phyloP scores from a whole-genome alignment of 1,140 invertebrate species.

The Temnothorax curvispinosus region DNA sequence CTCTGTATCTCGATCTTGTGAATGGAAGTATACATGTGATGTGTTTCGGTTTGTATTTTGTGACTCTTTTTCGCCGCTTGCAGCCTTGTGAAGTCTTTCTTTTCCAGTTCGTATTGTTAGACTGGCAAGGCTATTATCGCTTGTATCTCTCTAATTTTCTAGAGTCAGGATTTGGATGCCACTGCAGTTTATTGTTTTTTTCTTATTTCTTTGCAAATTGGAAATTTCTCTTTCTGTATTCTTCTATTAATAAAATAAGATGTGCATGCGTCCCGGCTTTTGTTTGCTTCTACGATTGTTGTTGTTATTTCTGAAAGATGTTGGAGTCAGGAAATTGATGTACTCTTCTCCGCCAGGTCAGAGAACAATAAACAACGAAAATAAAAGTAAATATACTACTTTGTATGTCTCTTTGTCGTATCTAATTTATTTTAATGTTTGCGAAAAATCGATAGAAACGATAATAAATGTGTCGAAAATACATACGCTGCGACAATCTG shows the following conservation, averaged over 20 bases:
- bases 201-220: background rate
- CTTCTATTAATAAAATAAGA: background rate
- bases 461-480: background rate
- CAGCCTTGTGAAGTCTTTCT: background rate
- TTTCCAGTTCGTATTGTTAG: background rate
- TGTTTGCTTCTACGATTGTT: background rate
- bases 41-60: background rate
- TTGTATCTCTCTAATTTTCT: background rate
- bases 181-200: background rate
- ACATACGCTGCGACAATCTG: background rate
- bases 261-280: background rate
- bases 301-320: background rate
- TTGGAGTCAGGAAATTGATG: background rate
- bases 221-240: background rate
- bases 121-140: background rate
- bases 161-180: background rate
- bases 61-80: background rate
- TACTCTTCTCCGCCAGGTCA: background rate
- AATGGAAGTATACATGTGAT: background rate
- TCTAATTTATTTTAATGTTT: background rate
- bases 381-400: background rate
- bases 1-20: background rate
- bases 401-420: background rate
- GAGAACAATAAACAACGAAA: background rate
- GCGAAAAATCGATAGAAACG: background rate